Evolutionary conservation across 1,140 invertebrate genomes (phyloP), one percentile per base, ranked within the genome.

Genomic region (Bradysia coprophila): DNA sequence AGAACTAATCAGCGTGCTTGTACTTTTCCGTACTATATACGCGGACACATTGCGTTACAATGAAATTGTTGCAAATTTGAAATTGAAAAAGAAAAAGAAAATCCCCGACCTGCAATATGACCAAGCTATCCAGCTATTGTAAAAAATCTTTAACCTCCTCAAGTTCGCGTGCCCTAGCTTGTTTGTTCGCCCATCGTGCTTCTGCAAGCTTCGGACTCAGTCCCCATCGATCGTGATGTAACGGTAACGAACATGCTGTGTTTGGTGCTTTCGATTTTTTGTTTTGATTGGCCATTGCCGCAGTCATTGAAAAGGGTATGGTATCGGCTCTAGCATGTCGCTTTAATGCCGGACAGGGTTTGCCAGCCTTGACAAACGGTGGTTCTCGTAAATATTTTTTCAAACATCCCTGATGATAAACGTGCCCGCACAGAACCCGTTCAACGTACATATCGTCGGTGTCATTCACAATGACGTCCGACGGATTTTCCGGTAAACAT

Each of bases 191-290:
- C 81, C 81, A 84, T 33, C 80, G 63, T 20, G 75, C 69, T 60
- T 84, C 81, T 0, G 78, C 77, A 15, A 82, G 58, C 49, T 75
- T 74, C 9, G 81, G 72, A 40, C 71, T 72, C 16, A 82, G 51
- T 43, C 72, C 72, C 76, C 79, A 84, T 52, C 81, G 81, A 44
- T 82, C 77, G 53, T 84, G 81, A 52, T 71, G 78, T 40, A 85
- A 73, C 49, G 67, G 68, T 45, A 76, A 63, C 8, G 64, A 66
- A 57, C 80, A 84, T 4, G 48, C 43, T 11, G 16, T 48, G 0
- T 24, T 33, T 13, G 19, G 32, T n/a, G 20, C 43, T 2, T 38
- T 38, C 1, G 22, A 42, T 10, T 41, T 47, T 37, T 38, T 22
- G 16, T 46, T 46, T 20, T 33, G 20, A 41, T 39, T 43, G 8